phyloP scores from a whole-genome alignment of 2,113 vertebrate species.

The Strix aluco region DNA sequence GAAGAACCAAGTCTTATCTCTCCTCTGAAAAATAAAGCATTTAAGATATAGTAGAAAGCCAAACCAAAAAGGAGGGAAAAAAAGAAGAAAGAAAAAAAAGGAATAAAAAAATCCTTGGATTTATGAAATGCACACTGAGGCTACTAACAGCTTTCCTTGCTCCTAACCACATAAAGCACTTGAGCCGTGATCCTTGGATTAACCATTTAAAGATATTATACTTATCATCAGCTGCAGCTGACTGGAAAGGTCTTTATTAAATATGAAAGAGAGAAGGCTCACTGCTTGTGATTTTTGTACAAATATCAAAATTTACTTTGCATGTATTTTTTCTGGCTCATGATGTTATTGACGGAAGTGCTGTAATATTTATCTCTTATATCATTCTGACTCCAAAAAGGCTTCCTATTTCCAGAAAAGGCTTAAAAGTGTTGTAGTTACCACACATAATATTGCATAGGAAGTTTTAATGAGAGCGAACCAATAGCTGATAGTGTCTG shows the following conservation, averaged over 20 bases:
- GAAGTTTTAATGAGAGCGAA: background rate
- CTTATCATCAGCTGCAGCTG: constrained; percentile 71
- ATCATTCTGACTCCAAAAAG: background rate
- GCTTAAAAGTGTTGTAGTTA: background rate
- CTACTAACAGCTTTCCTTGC: constrained; percentile 46
- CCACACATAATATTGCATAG: background rate
- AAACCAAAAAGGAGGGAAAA: background rate
- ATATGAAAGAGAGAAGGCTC: constrained; percentile 40
- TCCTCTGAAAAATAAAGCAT: constrained; percentile 87
- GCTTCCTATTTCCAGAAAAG: background rate
- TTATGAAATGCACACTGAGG: constrained; percentile 66
- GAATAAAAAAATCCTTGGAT: constrained; percentile 46
- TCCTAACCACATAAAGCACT: constrained; percentile 61
- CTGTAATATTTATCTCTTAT: background rate
- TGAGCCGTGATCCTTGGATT: constrained; percentile 70
- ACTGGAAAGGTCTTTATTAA: constrained; percentile 71
- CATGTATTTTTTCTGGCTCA: background rate
- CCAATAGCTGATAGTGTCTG: background rate
- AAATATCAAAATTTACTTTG: constrained; percentile 51
- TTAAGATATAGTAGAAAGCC: constrained; percentile 71
- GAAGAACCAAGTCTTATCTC: constrained; percentile 90
- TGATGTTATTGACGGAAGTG: background rate
- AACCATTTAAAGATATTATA: constrained; percentile 74
- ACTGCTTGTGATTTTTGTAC: constrained; percentile 33
- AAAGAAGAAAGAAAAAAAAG: background rate